Evolutionary conservation across 2,113 vertebrate species (phyloP).

Genomic region (Dromas ardeola): DNA sequence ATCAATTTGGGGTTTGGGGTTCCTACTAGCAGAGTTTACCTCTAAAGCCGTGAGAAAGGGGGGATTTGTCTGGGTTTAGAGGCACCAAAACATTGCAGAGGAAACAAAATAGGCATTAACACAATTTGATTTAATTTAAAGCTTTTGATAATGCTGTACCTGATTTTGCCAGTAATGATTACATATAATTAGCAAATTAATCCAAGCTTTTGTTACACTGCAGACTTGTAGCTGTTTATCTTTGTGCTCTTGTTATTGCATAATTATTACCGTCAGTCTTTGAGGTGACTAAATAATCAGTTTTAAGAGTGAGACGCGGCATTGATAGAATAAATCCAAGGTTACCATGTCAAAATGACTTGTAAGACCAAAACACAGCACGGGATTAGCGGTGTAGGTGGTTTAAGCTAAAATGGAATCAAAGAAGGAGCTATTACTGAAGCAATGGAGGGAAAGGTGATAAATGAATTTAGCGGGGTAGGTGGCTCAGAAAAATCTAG

Average conservation of each 20-base stretch:
- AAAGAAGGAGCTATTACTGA: not conserved
- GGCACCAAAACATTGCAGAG: not conserved
- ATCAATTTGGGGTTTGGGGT: not conserved
- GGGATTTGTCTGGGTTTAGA: not conserved
- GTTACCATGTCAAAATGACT: not conserved
- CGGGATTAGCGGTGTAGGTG: accelerated
- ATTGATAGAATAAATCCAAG: not conserved
- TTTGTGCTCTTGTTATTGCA: not conserved
- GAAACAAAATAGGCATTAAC: not conserved
- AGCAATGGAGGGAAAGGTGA: not conserved
- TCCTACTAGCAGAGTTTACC: not conserved
- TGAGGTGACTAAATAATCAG: not conserved
- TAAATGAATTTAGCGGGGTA: not conserved
- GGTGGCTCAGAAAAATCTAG: not conserved
- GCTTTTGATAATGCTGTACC: not conserved
- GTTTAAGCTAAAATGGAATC: not conserved
- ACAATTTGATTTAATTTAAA: not conserved
- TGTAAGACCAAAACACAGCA: accelerated
- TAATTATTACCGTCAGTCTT: not conserved
- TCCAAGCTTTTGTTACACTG: not conserved
- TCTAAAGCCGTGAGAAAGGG: not conserved
- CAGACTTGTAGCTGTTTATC: not conserved
- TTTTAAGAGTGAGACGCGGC: not conserved
- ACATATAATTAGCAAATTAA: not conserved
- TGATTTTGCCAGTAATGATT: not conserved